Evolutionary conservation across 2,888 invertebrate species (phyloP).

Genomic region (Tachystola acroxantha): DNA sequence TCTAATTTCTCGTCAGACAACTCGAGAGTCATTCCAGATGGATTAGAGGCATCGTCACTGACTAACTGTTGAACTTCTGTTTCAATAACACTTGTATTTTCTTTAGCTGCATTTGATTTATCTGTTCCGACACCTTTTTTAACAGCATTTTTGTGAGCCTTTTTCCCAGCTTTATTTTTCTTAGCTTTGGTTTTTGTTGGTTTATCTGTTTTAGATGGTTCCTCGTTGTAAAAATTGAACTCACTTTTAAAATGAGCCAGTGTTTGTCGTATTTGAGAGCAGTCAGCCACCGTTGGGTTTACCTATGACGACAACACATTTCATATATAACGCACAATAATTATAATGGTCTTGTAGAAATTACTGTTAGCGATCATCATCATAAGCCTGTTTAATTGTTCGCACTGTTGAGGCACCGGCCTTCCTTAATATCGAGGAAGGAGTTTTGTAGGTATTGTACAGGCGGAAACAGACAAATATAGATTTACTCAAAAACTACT

Average conservation of each 20-base stretch:
- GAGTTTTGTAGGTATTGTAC: no score
- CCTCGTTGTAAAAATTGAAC: constrained; percentile 58
- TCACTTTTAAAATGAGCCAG: constrained; percentile 79
- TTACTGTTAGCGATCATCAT: neutral
- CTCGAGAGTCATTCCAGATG: constrained; percentile 4
- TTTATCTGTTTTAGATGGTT: constrained; percentile 54
- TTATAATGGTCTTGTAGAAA: no score
- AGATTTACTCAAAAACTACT: no score
- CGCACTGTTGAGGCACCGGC: no score
- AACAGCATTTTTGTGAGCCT: constrained; percentile 29
- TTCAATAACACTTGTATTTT: constrained; percentile 18
- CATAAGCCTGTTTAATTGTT: neutral
- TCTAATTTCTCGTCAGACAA: constrained; percentile 36
- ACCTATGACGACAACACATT: constrained; percentile 43
- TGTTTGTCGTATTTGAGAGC: constrained; percentile 78
- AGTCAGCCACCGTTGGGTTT: constrained; percentile 79
- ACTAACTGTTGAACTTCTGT: constrained; percentile 17
- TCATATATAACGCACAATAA: no score
- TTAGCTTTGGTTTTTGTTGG: constrained; percentile 62
- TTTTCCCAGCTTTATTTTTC: constrained; percentile 47
- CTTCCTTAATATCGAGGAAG: no score
- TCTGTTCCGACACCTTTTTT: constrained; percentile 10
- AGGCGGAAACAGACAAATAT: no score
- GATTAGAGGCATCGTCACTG: no score
- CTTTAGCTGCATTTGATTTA: constrained; percentile 7